These are phyloP conservation scores for Noctua janthina DNA, from an alignment of 2,888 invertebrate genomes.

Conservation along the genomic window DNA sequence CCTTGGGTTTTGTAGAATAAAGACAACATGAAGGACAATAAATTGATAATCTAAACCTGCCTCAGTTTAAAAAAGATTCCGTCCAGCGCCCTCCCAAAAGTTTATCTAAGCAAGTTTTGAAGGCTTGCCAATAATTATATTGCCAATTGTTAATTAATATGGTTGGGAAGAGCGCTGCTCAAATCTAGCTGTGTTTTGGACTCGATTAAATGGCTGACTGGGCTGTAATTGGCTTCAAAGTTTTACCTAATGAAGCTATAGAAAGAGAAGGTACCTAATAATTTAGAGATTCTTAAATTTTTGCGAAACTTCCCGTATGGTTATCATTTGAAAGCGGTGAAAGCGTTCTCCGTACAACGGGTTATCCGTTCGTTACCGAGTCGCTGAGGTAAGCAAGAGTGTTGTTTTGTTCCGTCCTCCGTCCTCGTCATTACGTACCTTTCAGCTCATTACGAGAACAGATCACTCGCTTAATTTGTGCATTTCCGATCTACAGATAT, in stretches of 20 bases:
- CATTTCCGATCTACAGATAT: conserved; percentile 90
- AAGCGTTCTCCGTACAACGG: conserved; percentile 74
- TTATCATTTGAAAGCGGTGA: conserved; percentile 22
- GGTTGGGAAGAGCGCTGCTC: background rate
- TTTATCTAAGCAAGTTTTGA: background rate
- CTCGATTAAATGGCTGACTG: no score
- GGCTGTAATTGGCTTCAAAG: background rate
- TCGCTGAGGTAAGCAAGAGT: conserved; percentile 86
- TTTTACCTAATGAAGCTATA: background rate
- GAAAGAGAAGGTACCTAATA: no score
- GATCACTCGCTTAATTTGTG: conserved; percentile 90
- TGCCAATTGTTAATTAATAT: background rate
- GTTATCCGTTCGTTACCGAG: conserved; percentile 78
- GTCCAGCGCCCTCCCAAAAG: background rate
- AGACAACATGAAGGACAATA: background rate
- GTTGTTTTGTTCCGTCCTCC: conserved; percentile 86
- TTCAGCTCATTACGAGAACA: conserved; percentile 89
- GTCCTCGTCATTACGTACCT: conserved; percentile 88
- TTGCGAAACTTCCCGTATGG: background rate
- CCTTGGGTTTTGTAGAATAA: background rate
- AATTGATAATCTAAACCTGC: background rate
- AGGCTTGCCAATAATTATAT: background rate
- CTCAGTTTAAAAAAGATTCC: background rate
- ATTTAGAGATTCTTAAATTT: background rate
- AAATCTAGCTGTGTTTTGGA: background rate